Percentiles rank a stretch among this genome's conserved stretches.
These are phyloP conservation scores for Idris sp. DNA, from an alignment of 1,140 invertebrate species.

Conservation along the genomic window DNA sequence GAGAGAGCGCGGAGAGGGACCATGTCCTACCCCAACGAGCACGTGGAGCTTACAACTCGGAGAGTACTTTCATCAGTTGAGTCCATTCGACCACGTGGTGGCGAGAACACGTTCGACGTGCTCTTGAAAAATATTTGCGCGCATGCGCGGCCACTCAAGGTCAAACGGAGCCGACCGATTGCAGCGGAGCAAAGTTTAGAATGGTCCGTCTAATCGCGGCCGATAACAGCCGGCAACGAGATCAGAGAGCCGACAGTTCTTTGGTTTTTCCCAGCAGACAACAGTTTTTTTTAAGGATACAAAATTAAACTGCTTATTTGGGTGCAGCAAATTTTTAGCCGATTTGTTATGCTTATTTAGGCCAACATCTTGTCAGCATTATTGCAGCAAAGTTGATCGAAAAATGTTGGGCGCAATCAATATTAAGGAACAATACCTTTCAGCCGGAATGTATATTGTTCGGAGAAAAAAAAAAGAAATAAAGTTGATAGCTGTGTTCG, in stretches of 20 bases:
- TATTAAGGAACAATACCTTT: background rate
- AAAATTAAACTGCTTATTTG: too few relatives aligned
- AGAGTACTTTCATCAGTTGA: constrained; percentile 70
- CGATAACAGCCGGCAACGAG: constrained; percentile 40
- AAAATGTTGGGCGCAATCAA: too few relatives aligned
- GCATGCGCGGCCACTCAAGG: constrained; percentile 71
- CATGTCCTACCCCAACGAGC: constrained; percentile 75
- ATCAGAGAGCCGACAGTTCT: too few relatives aligned
- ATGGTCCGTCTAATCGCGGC: constrained; percentile 56
- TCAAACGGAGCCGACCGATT: constrained; percentile 70
- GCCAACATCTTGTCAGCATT: too few relatives aligned
- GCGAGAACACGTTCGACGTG: constrained; percentile 68
- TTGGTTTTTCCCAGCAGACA: too few relatives aligned
- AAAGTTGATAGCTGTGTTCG: constrained; percentile 17
- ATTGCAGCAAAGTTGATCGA: too few relatives aligned
- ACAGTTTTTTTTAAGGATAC: too few relatives aligned
- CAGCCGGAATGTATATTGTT: background rate
- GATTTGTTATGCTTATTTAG: too few relatives aligned
- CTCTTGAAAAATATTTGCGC: constrained; percentile 69
- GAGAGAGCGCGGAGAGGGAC: constrained; percentile 64
- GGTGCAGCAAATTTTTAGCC: too few relatives aligned
- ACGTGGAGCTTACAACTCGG: constrained; percentile 68
- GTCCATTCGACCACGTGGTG: constrained; percentile 70
- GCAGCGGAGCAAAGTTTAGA: constrained; percentile 57
- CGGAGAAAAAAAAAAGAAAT: constrained; percentile 21